These are phyloP conservation scores for Hycleus phaleratus DNA, from an alignment of 1,140 invertebrate genomes.

Conservation along the genomic window DNA sequence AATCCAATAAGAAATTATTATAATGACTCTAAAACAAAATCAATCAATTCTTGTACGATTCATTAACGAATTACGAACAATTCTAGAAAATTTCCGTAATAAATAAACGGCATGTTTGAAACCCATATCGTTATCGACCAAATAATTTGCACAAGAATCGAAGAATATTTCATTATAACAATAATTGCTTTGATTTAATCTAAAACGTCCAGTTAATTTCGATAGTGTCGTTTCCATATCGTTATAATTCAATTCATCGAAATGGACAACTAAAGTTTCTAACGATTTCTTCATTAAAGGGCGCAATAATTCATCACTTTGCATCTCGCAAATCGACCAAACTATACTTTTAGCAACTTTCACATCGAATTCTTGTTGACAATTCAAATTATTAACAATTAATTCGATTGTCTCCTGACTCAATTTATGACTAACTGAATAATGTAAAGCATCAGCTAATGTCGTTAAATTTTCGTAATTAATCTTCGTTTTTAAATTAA, in stretches of 20 bases:
- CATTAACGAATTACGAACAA: conserved; percentile 40
- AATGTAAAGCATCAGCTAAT: conserved; percentile 46
- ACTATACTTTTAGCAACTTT: conserved; percentile 43
- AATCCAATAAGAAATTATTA: conserved; percentile 47
- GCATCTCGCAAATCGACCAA: conserved; percentile 44
- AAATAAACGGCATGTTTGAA: conserved; percentile 45
- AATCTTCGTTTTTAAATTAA: conserved; percentile 47
- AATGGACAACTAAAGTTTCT: conserved; percentile 41
- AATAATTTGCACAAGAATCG: conserved; percentile 43
- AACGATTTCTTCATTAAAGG: conserved; percentile 42
- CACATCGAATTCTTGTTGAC: conserved; percentile 40
- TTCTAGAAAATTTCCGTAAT: conserved; percentile 43
- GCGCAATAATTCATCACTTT: conserved; percentile 38
- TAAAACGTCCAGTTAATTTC: conserved; percentile 40
- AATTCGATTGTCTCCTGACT: conserved; percentile 44
- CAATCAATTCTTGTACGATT: conserved; percentile 18
- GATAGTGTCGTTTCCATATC: conserved; percentile 44
- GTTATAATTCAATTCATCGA: conserved; percentile 40
- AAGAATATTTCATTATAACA: conserved; percentile 53
- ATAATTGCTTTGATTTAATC: conserved; percentile 38
- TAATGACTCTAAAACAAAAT: conserved; percentile 43
- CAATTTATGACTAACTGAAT: conserved; percentile 43
- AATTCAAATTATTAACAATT: conserved; percentile 42
- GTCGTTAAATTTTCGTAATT: conserved; percentile 45
- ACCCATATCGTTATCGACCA: conserved; percentile 44